These are phyloP conservation scores for Hylaea fasciaria DNA, from an alignment of 2,888 invertebrate genomes.

Conservation along the genomic window DNA sequence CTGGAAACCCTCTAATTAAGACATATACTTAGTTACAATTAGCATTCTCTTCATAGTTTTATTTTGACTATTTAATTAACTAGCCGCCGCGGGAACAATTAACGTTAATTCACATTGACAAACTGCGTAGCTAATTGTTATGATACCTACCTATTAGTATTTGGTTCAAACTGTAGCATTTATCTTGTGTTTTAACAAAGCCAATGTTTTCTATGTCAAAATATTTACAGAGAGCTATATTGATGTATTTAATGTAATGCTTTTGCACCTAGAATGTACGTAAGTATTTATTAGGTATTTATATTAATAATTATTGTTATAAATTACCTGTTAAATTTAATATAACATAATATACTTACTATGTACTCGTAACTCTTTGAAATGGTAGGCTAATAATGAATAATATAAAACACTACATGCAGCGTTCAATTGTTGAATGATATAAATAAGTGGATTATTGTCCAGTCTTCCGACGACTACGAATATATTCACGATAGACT, in stretches of 20 bases:
- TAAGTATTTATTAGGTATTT: too few species aligned
- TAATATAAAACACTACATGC: too few species aligned
- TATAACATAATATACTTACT: too few species aligned
- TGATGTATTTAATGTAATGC: too few species aligned
- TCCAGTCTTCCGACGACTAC: too few species aligned
- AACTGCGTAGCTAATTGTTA: constrained; percentile 4
- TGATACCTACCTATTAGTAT: constrained; percentile 6
- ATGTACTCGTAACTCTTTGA: too few species aligned
- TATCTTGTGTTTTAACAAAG: background rate
- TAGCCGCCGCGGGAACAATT: constrained; percentile 1
- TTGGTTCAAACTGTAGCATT: constrained; percentile 1
- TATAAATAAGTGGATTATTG: too few species aligned
- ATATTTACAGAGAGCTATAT: background rate
- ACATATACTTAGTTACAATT: constrained; percentile 13
- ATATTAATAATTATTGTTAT: too few species aligned
- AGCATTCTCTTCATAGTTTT: constrained; percentile 19
- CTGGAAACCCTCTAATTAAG: constrained; percentile 20
- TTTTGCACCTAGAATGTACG: too few species aligned
- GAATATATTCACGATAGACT: background rate
- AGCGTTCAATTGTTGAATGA: too few species aligned
- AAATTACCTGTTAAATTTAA: too few species aligned
- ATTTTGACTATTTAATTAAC: constrained; percentile 17
- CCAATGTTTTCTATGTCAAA: background rate
- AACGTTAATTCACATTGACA: constrained; percentile 3
- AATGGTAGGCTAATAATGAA: too few species aligned